Base-by-base conservation (phyloP, 2,888 invertebrate species). In the Teleogryllus oceanicus region DNA sequence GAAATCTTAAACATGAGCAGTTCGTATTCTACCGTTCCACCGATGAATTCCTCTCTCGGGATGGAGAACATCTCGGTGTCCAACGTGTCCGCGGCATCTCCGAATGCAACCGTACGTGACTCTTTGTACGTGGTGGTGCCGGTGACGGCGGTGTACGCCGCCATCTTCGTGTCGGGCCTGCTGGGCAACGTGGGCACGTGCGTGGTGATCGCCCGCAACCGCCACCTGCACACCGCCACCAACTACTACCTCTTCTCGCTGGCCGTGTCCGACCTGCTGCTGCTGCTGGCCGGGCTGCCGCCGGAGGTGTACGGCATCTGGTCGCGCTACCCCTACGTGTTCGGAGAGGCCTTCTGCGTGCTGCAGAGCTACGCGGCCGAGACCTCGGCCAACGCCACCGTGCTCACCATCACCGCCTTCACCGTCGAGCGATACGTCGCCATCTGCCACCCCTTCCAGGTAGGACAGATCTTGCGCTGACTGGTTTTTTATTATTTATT, bases 161-260 rank as follows among this genome's bases (percentile, higher is more conserved):
- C 91, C 12, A 94, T 94, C 83, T 92, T 94, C 85, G 86, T 94
- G 74, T 91, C 92, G 3, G 94, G 94, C 0, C 89, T 94, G 21
- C 86, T 94, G 20, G 94, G 95, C 1, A 95, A 95, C 85, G 89
- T 93, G 77, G 92, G 92, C 85, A 95, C 94, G 1, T 94, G 94
- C 85, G 89, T 94, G 13, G 94, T 95, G 11, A 94, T 95, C 75
- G 90, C 92, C 0, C 89, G 91, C 78, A 94, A 94, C 85, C 90
- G 91, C 80, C 92, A 93, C 82, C 94, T 95, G 94, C 94, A 94
- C 86, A 94, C 94, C 0, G 93, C 94, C 2, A 95, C 95, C 11
- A 95, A 95, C 87, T 94, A 93, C 86, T 95, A 95, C 85, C 89
- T 95, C 74, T 94, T 94, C 88, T 94, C 93, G 84, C 88, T 94